Base-by-base conservation (phyloP, 2,113 vertebrate species). In the Platysteira castanea region DNA sequence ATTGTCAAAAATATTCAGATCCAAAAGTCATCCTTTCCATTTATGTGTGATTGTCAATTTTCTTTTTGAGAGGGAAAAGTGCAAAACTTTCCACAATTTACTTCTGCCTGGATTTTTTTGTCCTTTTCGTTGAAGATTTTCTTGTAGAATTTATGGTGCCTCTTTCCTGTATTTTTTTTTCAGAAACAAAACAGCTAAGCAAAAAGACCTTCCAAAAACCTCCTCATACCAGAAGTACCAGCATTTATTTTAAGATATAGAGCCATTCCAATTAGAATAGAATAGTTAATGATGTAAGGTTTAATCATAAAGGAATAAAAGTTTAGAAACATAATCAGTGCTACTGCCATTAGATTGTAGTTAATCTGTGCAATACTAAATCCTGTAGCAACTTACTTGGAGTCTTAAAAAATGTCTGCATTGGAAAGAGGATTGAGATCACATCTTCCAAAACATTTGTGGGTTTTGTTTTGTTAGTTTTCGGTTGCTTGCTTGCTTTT, bases 391-490 rank as follows among this genome's bases (percentile, higher is more conserved):
- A 75, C 15, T 85, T 15, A 21, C 5, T 16, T 37, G 9, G 21
- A 78, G 49, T 65, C n/a, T 78, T 61, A 67, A 67, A 39, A 42
- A 79, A 61, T 15, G 19, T 19, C 18, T 86, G 6, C 37, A 42
- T 47, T 76, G 10, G 41, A 81, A 87, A 78, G 16, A 69, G 10
- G 22, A 61, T 46, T 69, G 21, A 50, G 3, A 44, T 28, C 10
- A 61, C 9, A 49, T 49, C 42, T 54, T 87, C 53, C 71, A 50
- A 77, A 87, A 17, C 3, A 37, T 6, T 64, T 28, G 4, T 5
- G 10, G 2, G 0, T 26, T 42, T 52, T 53, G 18, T 11, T 33
- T 54, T 41, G 8, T 5, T 60, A 10, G 4, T 1, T 57, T 33
- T 57, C 47, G 8, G 0, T 50, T 39, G 8, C 0, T 80, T 46